phyloP scores from a whole-genome alignment of 2,113 vertebrate species.

The Nibea coibor region DNA sequence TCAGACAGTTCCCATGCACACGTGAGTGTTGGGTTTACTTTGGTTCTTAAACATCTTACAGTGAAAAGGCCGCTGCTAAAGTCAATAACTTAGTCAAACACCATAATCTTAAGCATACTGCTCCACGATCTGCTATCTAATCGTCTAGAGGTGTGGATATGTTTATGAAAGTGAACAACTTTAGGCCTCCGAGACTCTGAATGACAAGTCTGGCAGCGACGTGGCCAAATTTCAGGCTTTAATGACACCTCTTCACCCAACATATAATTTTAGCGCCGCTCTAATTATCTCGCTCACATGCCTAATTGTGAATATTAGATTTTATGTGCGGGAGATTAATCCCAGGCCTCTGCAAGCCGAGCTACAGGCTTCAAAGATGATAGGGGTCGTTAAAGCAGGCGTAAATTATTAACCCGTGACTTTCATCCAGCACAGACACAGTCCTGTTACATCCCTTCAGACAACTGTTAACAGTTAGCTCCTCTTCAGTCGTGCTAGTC shows the following conservation, averaged over 20 bases:
- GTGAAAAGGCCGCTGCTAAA: constrained; percentile 35
- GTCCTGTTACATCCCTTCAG: constrained; percentile 1
- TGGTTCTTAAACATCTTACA: constrained; percentile 44
- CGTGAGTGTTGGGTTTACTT: constrained; percentile 30
- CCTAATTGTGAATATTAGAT: background rate
- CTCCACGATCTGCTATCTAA: constrained; percentile 30
- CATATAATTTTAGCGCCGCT: background rate
- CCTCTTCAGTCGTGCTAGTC: background rate
- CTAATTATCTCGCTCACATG: background rate
- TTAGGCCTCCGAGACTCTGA: background rate
- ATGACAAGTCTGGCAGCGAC: background rate
- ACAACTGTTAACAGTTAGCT: constrained; percentile 16
- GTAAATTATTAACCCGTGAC: constrained; percentile 39
- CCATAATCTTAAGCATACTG: constrained; percentile 44
- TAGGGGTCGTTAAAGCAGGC: constrained; percentile 21
- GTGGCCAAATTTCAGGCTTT: background rate
- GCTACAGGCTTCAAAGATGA: constrained; percentile 17
- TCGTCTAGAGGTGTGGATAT: constrained; percentile 40
- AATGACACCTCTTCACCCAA: background rate
- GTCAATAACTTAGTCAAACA: constrained; percentile 62
- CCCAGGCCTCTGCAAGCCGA: constrained; percentile 10
- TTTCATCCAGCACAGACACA: constrained; percentile 13
- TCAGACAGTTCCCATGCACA: constrained; percentile 41
- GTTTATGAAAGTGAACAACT: constrained; percentile 41
- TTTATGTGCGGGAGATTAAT: constrained; percentile 6